A percentile compares a stretch with the other conserved stretches of the same genome.
phyloP scores from a whole-genome alignment of 2,888 invertebrate genomes.

The Phortica magna region DNA sequence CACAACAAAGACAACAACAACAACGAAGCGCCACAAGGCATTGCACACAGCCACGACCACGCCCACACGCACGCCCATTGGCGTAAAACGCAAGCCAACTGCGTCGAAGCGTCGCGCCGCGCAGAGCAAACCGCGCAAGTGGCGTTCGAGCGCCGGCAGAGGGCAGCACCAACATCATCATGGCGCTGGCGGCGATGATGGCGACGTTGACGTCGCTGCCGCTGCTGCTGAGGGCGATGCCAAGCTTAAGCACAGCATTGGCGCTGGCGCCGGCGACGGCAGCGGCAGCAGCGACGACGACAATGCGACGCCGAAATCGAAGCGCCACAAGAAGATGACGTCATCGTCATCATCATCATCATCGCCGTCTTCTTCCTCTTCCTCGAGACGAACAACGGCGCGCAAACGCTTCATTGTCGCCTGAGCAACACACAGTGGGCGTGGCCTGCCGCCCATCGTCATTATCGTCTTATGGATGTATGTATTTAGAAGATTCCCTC shows the following conservation, averaged over 20 bases:
- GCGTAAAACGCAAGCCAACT: not conserved
- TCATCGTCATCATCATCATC: too few species aligned
- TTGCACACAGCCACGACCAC: not conserved
- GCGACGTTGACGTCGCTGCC: constrained; percentile 37
- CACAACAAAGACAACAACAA: constrained; percentile 49
- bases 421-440: too few species aligned
- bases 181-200: constrained; percentile 54
- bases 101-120: too few species aligned
- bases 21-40: constrained; percentile 26
- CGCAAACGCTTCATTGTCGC: too few species aligned
- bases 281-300: too few species aligned
- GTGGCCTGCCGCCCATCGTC: too few species aligned
- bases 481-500: not conserved
- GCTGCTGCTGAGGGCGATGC: constrained; percentile 50
- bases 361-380: too few species aligned
- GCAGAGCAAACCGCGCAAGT: not conserved
- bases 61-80: too few species aligned
- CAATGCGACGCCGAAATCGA: too few species aligned
- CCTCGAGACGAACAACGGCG: too few species aligned
- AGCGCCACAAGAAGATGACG: too few species aligned
- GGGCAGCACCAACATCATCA: constrained; percentile 42
- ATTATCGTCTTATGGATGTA: not conserved
- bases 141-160: too few species aligned
- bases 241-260: not conserved
- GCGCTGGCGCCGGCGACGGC: not conserved